A percentile compares a stretch with the other conserved stretches of the same genome.
Conservation (phyloP, 2,113 vertebrate genomes). For the Struthio camelus region DNA sequence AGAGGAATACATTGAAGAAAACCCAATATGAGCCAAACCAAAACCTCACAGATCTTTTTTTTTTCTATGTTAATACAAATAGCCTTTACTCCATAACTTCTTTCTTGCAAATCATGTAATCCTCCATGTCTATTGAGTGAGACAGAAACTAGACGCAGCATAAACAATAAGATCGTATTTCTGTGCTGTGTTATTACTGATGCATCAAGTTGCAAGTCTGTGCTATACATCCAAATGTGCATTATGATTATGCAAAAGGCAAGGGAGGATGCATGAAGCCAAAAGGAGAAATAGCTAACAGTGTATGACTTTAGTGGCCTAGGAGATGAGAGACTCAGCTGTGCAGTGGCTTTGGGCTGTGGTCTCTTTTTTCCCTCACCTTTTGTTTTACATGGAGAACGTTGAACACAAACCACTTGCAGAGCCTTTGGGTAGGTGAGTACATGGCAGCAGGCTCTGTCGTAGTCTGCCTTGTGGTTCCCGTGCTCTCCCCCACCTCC, state of each 20-base stretch:
- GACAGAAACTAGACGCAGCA: not conserved
- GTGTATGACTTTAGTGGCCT: not conserved
- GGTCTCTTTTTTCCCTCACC: rapidly evolving
- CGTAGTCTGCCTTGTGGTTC: not conserved
- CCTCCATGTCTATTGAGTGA: not conserved
- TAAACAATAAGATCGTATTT: rapidly evolving
- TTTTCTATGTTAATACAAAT: slow-evolving; percentile 5
- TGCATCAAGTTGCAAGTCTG: rapidly evolving
- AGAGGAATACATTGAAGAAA: not conserved
- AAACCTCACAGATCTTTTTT: not conserved
- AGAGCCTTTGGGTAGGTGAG: not conserved
- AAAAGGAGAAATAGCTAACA: not conserved
- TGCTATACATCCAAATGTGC: not conserved
- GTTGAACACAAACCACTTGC: not conserved
- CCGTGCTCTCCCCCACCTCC: too few relatives aligned
- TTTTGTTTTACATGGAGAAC: not conserved
- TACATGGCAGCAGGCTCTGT: not conserved
- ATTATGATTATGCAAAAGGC: not conserved
- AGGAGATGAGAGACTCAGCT: not conserved
- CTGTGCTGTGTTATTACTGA: rapidly evolving
- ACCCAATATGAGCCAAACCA: not conserved
- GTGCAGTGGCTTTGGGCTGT: not conserved
- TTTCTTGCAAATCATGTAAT: not conserved
- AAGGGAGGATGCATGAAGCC: not conserved
- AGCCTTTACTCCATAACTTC: not conserved